Conservation (phyloP, 2,888 invertebrate genomes). For the Chrysolina haemoptera region DNA sequence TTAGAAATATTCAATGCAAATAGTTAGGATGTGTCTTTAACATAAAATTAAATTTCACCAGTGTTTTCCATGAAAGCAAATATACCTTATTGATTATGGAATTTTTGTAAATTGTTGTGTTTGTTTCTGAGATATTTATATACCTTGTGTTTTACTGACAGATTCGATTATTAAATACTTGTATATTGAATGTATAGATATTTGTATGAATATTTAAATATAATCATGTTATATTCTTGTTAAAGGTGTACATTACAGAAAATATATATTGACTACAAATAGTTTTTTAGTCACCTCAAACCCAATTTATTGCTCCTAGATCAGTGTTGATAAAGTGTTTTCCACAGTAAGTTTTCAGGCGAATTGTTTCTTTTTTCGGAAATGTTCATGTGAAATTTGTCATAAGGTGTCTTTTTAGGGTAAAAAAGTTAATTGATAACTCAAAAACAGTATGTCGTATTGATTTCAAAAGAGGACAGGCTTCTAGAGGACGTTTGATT, state of each 20-base stretch:
- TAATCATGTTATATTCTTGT: constrained; percentile 57
- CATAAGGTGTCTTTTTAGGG: no score
- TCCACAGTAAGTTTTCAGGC: no score
- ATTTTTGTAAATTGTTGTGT: constrained; percentile 44
- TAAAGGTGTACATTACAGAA: constrained; percentile 58
- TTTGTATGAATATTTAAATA: constrained; percentile 57
- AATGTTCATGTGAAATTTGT: no score
- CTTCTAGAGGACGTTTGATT: no score
- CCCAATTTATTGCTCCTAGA: neutral
- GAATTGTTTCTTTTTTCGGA: no score
- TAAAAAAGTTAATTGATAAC: no score
- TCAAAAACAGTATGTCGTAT: no score
- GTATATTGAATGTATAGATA: constrained; percentile 58
- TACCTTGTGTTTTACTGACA: constrained; percentile 42
- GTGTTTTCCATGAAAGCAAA: constrained; percentile 63
- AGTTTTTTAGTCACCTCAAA: constrained; percentile 31
- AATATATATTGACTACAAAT: constrained; percentile 54
- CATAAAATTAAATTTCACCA: constrained; percentile 53
- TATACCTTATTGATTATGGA: constrained; percentile 53
- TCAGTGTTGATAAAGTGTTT: no score
- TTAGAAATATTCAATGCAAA: constrained; percentile 50
- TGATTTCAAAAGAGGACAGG: no score
- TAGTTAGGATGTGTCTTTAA: constrained; percentile 38
- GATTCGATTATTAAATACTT: constrained; percentile 56
- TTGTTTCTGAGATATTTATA: constrained; percentile 41